Evolutionary conservation across 2,113 vertebrate species (phyloP), one percentile per base, ranked within the genome.

Genomic region (Phaethon lepturus): DNA sequence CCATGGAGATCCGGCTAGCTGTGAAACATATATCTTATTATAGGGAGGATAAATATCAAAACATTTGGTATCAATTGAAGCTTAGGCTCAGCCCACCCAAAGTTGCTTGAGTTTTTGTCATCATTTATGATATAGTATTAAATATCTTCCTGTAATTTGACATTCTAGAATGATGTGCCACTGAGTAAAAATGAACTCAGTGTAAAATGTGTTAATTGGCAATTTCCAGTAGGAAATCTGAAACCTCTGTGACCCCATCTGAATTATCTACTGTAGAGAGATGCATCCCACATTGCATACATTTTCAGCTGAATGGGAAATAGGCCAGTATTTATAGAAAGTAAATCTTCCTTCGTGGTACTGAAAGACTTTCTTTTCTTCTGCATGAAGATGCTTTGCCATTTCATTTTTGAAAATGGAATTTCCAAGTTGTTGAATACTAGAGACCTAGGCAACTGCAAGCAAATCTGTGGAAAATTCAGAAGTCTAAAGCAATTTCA

Each of bases 141-240:
- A 96, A 92, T 86, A 95, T 94, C 84, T 96, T 97, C 93, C 78
- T 78, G 66, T 33, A 75, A 85, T 95, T 95, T 95, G 47, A 86
- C 72, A 72, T 84, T 87, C n/a, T 88, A 81, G 78, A 86, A 95
- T 71, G 87, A 94, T 80, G 75, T 85, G 89, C 52, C 91, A 35
- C 73, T 8, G 45, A 96, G 71, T 94, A 86, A 97, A 97, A 93
- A 89, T 42, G 63, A 92, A 38, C 89, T 88, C 13, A 11, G 60
- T 63, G 44, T 88, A 93, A 97, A 95, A 94, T 78, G 71, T 73
- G 80, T 80, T 95, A 96, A 95, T 88, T 95, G 91, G 71, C 89
- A 92, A 82, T 98, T 98, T 98, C 96, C 91, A 92, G 50, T 60
- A 96, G 86, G 92, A 97, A 97, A 97, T 97, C 73, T 92, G 96